Evolutionary conservation across 1,140 invertebrate species (phyloP).

Genomic region (Monomorium pharaonis): DNA sequence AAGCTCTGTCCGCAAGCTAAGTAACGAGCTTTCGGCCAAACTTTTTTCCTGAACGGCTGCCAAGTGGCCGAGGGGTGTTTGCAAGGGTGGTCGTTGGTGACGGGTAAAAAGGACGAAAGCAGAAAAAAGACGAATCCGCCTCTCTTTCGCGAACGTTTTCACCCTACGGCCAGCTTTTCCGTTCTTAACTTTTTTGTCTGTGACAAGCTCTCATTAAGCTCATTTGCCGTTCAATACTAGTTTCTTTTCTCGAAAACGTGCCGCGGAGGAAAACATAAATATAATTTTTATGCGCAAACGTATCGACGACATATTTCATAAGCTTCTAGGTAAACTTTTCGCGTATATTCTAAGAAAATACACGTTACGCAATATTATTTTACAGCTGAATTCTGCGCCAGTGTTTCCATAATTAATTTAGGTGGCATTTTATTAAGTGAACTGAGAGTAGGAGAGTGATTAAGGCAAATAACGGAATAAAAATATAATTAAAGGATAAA

Average conservation of each 20-base stretch:
- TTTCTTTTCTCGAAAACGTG: conserved; percentile 62
- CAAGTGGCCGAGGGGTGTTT: conserved; percentile 74
- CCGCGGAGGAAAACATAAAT: not conserved
- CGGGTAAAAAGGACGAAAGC: conserved; percentile 53
- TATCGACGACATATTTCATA: not conserved
- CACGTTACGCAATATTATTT: not conserved
- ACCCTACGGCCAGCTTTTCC: conserved; percentile 66
- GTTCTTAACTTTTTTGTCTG: conserved; percentile 67
- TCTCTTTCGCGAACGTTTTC: conserved; percentile 67
- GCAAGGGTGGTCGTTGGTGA: conserved; percentile 34
- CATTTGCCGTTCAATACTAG: conserved; percentile 77
- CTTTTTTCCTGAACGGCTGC: conserved; percentile 78
- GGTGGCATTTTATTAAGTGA: not conserved
- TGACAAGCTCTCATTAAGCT: conserved; percentile 78
- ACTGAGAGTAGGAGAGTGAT: not conserved
- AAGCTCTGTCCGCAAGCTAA: conserved; percentile 78
- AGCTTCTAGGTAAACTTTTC: not conserved
- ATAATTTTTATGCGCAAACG: not conserved
- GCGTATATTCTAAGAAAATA: not conserved
- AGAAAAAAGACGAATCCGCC: conserved; percentile 63
- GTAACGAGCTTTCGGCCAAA: conserved; percentile 78
- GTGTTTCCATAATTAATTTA: conserved; percentile 44
- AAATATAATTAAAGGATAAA: not conserved
- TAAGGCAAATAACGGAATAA: conserved; percentile 18
- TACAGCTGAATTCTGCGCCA: not conserved